Conservation (phyloP, 1,140 invertebrate genomes). For the Linepithema humile region DNA sequence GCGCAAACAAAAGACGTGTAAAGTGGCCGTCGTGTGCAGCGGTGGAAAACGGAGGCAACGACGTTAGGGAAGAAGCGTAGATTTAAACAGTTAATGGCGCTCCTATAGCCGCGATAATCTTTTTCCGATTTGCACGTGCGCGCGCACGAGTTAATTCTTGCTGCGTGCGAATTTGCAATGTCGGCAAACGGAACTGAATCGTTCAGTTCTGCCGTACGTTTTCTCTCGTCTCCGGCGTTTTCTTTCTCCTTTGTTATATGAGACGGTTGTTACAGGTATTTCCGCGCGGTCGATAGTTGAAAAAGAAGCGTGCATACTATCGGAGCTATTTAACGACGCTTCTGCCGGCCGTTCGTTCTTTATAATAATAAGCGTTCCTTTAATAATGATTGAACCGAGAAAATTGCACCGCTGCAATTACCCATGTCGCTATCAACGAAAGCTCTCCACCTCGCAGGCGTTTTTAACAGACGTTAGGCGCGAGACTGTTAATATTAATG, state of each 20-base stretch:
- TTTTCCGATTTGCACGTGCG: conserved; percentile 16
- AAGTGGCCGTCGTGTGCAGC: neutral
- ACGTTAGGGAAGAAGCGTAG: neutral
- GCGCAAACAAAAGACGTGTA: neutral
- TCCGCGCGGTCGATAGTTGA: conserved; percentile 19
- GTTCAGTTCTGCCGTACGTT: neutral
- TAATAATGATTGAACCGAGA: conserved; percentile 40
- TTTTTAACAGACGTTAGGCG: neutral
- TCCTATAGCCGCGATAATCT: conserved; percentile 42
- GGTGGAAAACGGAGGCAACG: neutral
- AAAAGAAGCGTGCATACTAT: neutral
- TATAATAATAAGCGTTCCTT: conserved; percentile 38
- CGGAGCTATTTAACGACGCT: conserved; percentile 27
- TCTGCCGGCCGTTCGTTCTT: neutral
- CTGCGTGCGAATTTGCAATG: conserved; percentile 13
- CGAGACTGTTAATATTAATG: neutral
- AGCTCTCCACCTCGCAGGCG: neutral
- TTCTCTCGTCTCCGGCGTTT: neutral
- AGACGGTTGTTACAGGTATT: conserved; percentile 12
- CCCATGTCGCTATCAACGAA: conserved; percentile 22
- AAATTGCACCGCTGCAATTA: neutral
- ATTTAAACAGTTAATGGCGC: conserved; percentile 39
- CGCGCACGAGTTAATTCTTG: neutral
- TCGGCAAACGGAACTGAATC: conserved; percentile 18
- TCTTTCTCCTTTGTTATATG: neutral